Evolutionary conservation across 2,888 invertebrate species (phyloP).

Genomic region (Drosophila bunnanda): DNA sequence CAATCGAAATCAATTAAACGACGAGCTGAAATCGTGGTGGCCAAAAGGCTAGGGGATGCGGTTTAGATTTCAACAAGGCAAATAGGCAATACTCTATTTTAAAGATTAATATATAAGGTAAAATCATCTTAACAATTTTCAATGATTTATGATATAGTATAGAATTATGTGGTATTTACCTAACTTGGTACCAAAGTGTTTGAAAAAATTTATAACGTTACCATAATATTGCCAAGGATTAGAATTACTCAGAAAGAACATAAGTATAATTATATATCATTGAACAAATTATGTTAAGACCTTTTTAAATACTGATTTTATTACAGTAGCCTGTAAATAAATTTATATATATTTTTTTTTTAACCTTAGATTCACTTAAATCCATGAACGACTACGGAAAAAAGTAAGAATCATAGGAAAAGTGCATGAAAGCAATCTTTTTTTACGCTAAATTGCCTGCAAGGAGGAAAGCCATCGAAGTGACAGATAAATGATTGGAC

Average conservation of each 20-base stretch:
- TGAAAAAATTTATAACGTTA: too few species aligned
- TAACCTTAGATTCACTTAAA: not conserved
- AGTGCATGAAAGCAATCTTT: slow-evolving; percentile 4
- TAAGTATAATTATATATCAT: not conserved
- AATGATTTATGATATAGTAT: too few species aligned
- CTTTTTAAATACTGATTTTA: too few species aligned
- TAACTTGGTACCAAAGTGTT: too few species aligned
- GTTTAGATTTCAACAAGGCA: not conserved
- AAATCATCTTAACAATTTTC: not conserved
- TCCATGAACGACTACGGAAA: not conserved
- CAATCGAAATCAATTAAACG: slow-evolving; percentile 40
- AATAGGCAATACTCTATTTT: not conserved
- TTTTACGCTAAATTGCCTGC: slow-evolving; percentile 2
- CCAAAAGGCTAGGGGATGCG: not conserved
- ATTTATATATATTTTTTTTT: not conserved
- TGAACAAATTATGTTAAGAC: not conserved
- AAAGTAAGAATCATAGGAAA: not conserved
- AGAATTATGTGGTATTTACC: too few species aligned
- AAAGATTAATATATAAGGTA: not conserved
- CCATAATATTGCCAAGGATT: not conserved
- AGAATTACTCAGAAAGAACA: not conserved
- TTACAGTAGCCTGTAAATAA: not conserved
- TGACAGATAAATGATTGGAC: slow-evolving; percentile 9
- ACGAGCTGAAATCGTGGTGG: not conserved
- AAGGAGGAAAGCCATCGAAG: not conserved